Evolutionary conservation across 1,140 invertebrate genomes (phyloP), one percentile per base, ranked within the genome.

Genomic region (Zaprionus nigranus): DNA sequence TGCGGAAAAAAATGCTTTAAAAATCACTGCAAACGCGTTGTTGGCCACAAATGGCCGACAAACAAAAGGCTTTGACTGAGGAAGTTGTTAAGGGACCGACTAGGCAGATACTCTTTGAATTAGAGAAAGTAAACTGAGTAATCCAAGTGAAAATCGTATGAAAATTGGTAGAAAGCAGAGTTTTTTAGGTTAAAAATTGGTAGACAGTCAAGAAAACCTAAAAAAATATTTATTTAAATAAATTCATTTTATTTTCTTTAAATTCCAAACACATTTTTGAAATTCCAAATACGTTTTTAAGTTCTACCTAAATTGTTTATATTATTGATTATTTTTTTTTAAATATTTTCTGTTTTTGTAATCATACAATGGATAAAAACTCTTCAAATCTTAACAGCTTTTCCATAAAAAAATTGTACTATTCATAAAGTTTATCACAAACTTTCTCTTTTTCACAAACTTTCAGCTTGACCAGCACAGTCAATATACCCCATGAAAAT

Each of bases 21-120:
- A 80, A 80, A 80, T 78, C 78, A 63, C 56, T 46, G 70, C 61
- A 30, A 75, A 75, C 56, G 24, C 72, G 56, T 62, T 78, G 60
- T 62, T 78, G 54, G 59, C 65, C 61, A 65, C 66, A 78, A 78
- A 78, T 66, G 70, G 28, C 30, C 53, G 69, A 63, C 57, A 78
- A 53, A 66, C 68, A 59, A 65, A 62, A 62, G 30, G 51, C 46
- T 38, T 56, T 46, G 40, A 9, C 40, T 40, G n/a, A n/a, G 40
- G 1, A 17, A 17, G n/a, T 9, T 0, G 0, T 3, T 0, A 38
- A 17, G 1, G n/a, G n/a, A 12, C 13, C 15, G 61, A 54, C 61
- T 9, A n/a, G 3, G 7, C 0, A 54, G 7, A 54, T 64, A 64
- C 22, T 15, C 22, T 4, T 51, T 24, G 3, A 17, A 38, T 17